Base-by-base conservation (phyloP, 1,140 invertebrate species). In the Drosophila sp. region DNA sequence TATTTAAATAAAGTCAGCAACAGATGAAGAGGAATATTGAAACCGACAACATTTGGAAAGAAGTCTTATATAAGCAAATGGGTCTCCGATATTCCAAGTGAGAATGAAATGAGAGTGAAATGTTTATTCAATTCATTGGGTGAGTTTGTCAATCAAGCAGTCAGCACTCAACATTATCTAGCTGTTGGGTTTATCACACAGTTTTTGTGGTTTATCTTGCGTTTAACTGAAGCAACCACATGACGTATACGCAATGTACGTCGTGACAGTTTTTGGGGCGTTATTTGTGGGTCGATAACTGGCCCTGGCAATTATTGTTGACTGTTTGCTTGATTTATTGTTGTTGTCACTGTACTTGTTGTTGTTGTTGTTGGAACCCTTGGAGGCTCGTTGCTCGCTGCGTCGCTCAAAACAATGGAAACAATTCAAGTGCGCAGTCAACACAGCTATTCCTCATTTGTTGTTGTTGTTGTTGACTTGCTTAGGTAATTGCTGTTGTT, bases 321-420 rank as follows among this genome's bases (percentile, higher is more conserved):
- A 48, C 16, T 43, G 9, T 16, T 7, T 48, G 40, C 34, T 56
- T 56, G 50, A 53, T 41, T 41, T 56, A 56, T 54, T 54, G 27
- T 21, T 53, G 50, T 53, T 18, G 21, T 54, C 46, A 18, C 13
- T 32, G 50, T 18, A 36, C 45, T 69, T 53, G 13, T 8, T 38
- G 41, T 74, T 61, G 59, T 57, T 76, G 63, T 70, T 78, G 63
- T 58, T 46, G 66, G 62, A 65, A 64, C 80, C 76, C 76, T 76
- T 58, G 62, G 78, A 78, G 82, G 70, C 82, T 72, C 82, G 82
- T 69, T 66, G 46, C 16, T 18, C 16, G 34, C 29, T 9, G 16
- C 13, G 29, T 21, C n/a, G n/a, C 18, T 59, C 29, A 53, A 58
- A 86, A 71, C 74, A 87, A 82, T 87, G 82, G 81, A 86, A 82